Evolutionary conservation across 2,888 invertebrate genomes (phyloP), one percentile per base, ranked within the genome.

Genomic region (Drosophila antonietae): DNA sequence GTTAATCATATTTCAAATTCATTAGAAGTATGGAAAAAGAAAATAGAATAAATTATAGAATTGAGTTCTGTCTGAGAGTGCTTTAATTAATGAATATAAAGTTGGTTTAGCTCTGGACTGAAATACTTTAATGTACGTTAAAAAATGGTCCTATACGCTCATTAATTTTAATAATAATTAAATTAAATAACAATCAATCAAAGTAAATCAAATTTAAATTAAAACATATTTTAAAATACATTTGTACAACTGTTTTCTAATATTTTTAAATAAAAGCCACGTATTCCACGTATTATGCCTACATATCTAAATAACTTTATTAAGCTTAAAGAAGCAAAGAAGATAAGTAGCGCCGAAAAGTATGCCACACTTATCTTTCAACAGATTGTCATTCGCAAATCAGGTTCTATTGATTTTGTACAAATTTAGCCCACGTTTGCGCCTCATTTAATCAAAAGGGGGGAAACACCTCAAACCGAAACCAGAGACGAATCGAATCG

Each of bases 401-500:
- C 37, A 52, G 47, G 31, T 59, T 49, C 8, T 81, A 83, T 83
- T 78, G 81, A 78, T 83, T 83, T 66, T 61, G 46, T 67, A 57
- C 62, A 67, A 66, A 76, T 72, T 70, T 68, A 72, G 72, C 66
- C 56, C 58, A 58, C 55, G 75, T 66, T 84, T 61, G 65, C 74
- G 75, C 71, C 80, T 74, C 88, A 82, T 88, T 84, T 80, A 65
- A 71, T 73, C 72, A 62, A 62, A 61, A 68, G 69, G 60, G 63
- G 64, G 59, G 69, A 41, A 53, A 55, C 64, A 55, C 59, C 67
- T 65, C 28, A 31, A 58, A 43, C 53, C 35, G 60, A 67, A 73
- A 76, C 74, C 86, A 83, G 78, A 74, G 68, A 73, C 68, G 81
- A 78, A 76, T 80, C 86, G 78, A 78, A 83, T 80, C 86, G 73